A percentile compares a stretch with the other conserved stretches of the same genome.
Evolutionary conservation across 2,888 invertebrate species (phyloP).

Genomic region (Melikaiella ostensackeni): DNA sequence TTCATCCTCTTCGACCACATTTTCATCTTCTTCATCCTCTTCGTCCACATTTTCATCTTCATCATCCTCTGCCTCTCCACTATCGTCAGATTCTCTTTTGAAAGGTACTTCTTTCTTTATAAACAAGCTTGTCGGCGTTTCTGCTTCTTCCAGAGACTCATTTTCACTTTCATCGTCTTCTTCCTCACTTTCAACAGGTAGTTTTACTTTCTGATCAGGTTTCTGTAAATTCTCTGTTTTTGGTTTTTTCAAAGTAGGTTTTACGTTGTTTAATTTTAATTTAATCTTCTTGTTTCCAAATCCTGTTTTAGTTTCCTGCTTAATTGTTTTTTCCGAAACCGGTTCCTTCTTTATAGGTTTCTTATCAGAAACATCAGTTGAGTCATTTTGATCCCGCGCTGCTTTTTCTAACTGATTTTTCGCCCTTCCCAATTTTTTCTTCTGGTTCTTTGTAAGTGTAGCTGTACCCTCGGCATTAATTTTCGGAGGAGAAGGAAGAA

Average conservation of each 20-base stretch:
- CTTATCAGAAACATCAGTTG: neutral
- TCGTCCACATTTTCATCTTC: conserved; percentile 33
- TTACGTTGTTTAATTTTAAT: neutral
- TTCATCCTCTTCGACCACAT: conserved; percentile 21
- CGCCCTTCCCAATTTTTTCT: conserved; percentile 4
- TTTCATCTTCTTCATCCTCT: conserved; percentile 10
- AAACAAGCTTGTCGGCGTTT: neutral
- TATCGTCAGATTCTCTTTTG: conserved; percentile 42
- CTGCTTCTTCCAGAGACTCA: conserved; percentile 17
- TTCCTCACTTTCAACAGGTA: neutral
- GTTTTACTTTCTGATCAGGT: neutral
- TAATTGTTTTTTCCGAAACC: conserved; percentile 2
- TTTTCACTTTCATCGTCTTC: conserved; percentile 27
- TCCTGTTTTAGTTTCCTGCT: conserved; percentile 4
- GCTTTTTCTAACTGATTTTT: neutral
- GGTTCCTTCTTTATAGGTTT: neutral
- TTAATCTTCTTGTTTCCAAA: neutral
- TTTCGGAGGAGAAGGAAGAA: neutral
- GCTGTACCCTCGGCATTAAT: neutral
- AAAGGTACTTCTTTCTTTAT: neutral
- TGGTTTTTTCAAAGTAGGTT: neutral
- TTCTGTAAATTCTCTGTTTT: neutral
- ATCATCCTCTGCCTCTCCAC: conserved; percentile 41
- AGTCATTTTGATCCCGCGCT: neutral
- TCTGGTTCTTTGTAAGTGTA: neutral